Base-by-base conservation (phyloP, 2,797 vertebrate genomes). In the Chromis chromis region DNA sequence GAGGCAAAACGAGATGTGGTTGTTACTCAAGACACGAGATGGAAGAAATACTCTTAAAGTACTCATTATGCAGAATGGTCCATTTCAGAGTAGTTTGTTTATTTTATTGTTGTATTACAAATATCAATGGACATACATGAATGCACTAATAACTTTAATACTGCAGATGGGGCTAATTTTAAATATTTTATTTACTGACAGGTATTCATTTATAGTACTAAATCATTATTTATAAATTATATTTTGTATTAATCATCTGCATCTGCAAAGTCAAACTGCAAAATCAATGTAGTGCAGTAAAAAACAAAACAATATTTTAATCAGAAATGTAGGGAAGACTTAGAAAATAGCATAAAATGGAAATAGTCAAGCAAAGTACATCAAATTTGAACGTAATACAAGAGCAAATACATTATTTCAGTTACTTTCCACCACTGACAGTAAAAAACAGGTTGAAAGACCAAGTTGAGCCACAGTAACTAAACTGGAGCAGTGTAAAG, bases 1-100 rank as follows among this genome's bases (percentile, higher is more conserved):
- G 39, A 71, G 36, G 81, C 28, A 82, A 42, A 78, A 79, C n/a
- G 17, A 65, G 9, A 75, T 10, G 22, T 10, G 19, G 25, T 36
- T 36, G 8, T 36, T 12, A 10, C 33, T 12, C 33, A 36, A 36
- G 11, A 36, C 33, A 36, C 33, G 24, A 5, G 27, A 33, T 7
- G 25, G 22, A 21, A n/a, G 17, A 19, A 19, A 46, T 19, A 46
- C 46, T 10, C 12, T 46, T 19, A 8, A 46, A 46, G 17, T 46
- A 49, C 8, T 10, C 46, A 11, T 49, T 11, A 21, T 9, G 3
- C 46, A 31, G 31, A 31, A 31, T 49, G 46, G n/a, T n/a, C n/a
- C 46, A 49, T 21, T 49, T 49, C 9, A 49, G 40, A 42, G 16
- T 16, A 42, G 4, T 42, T 16, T 42, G 13, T 16, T 16, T 24